Base-by-base conservation (phyloP, 2,113 vertebrate species). In the Ciconia maguari region DNA sequence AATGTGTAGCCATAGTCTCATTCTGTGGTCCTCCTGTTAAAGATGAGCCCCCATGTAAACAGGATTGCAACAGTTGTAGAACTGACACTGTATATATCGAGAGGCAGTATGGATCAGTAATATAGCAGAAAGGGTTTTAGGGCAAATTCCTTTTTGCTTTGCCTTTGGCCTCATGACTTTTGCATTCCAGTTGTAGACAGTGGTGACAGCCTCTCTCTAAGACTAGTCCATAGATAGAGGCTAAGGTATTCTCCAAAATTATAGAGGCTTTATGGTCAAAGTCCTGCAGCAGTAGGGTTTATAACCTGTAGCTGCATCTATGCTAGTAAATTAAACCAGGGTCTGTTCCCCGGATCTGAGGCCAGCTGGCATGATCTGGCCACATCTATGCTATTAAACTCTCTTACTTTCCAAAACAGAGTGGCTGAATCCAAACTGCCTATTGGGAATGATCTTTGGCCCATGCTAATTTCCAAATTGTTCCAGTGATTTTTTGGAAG, bases 401-500 rank as follows among this genome's bases (percentile, higher is more conserved):
- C 91, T 82, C 74, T 83, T 64, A 68, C 80, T 93, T 94, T 94
- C 96, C 94, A 91, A 96, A 94, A 85, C 46, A 76, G 91, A 68
- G 49, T 54, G 66, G 57, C 91, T 87, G 84, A 91, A 91, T 96
- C 93, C 93, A 96, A 88, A 65, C 82, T 93, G 96, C 78, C 90
- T 94, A 13, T 95, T 96, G 93, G 94, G 94, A 95, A 90, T 80
- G 94, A 96, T 94, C 96, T 97, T 94, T 80, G 62, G 96, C 90
- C 96, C 87, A 36, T 91, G 90, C 54, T 94, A 96, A 96, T 96
- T 97, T 95, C 85, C 84, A 95, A 96, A 96, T 90, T 96, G 94
- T 91, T 95, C 54, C 90, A 93, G 82, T 88, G 90, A 96, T 85
- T 96, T 96, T 96, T 96, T 97, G 96, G 96, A 97, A 93, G 78